These are phyloP conservation scores for Chlorodrepanis virens DNA, from an alignment of 2,113 vertebrate genomes.

Conservation along the genomic window DNA sequence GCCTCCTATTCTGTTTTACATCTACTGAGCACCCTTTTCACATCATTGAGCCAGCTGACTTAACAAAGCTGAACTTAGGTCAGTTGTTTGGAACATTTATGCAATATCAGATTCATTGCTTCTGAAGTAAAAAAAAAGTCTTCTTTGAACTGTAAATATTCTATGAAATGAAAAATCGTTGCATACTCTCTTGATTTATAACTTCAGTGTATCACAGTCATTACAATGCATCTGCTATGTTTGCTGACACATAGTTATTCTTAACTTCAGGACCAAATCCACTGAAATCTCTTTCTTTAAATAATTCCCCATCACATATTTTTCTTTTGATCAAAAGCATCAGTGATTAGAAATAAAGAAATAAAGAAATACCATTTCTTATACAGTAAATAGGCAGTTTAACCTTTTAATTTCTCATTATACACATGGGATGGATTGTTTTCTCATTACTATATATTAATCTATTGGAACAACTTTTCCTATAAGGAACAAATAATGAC, in stretches of 20 bases:
- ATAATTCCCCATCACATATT: background rate
- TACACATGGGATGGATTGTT: background rate
- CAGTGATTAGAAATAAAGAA: background rate
- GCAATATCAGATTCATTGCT: background rate
- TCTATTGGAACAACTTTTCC: background rate
- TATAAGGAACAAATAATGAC: background rate
- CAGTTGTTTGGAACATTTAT: background rate
- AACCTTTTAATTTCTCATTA: background rate
- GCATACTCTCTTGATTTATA: background rate
- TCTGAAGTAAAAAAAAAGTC: background rate
- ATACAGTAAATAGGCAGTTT: background rate
- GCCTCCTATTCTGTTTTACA: background rate
- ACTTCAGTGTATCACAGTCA: background rate
- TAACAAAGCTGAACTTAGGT: background rate
- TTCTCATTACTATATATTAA: background rate
- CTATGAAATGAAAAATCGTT: background rate
- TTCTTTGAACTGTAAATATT: background rate
- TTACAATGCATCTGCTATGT: background rate
- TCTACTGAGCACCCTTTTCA: background rate
- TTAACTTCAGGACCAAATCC: background rate
- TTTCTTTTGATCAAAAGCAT: background rate
- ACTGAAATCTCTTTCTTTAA: background rate
- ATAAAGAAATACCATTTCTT: background rate
- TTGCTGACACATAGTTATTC: background rate
- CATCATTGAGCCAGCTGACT: background rate